A percentile compares a stretch with the other conserved stretches of the same genome.
These are phyloP conservation scores for Agrenia bidenticulata DNA, from an alignment of 2,888 invertebrate genomes.

Conservation along the genomic window DNA sequence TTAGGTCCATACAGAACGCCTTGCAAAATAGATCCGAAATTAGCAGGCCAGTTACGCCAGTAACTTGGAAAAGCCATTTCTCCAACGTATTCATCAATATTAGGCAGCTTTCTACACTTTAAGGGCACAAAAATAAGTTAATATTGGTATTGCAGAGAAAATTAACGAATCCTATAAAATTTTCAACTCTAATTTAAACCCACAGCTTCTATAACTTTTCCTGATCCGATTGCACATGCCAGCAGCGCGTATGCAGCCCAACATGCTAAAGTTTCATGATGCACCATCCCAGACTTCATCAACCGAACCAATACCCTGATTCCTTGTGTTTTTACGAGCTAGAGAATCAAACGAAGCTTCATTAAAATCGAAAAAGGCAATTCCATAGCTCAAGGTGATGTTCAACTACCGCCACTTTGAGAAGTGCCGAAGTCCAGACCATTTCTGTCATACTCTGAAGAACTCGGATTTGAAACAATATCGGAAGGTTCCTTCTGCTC, in stretches of 20 bases:
- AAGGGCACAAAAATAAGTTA: not conserved
- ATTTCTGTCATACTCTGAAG: conserved; percentile 46
- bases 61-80: conserved; percentile 44
- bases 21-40: conserved; percentile 48
- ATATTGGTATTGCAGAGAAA: not conserved
- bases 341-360: not conserved
- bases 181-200: not conserved
- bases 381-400: too few species aligned
- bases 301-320: conserved; percentile 30
- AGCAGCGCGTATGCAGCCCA: conserved; percentile 46
- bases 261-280: conserved; percentile 32
- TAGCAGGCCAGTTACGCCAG: conserved; percentile 50
- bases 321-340: conserved; percentile 41
- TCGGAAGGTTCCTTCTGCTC: conserved; percentile 35
- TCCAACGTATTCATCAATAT: conserved; percentile 38
- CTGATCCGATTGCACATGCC: conserved; percentile 34
- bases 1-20: conserved; percentile 44
- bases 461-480: conserved; percentile 27
- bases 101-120: conserved; percentile 20
- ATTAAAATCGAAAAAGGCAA: too few species aligned
- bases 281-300: conserved; percentile 25
- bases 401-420: conserved; percentile 38
- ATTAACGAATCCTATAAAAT: not conserved
- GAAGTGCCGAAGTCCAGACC: conserved; percentile 32
- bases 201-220: conserved; percentile 36